phyloP scores from a whole-genome alignment of 1,140 invertebrate genomes.

The Octopus sinensis region DNA sequence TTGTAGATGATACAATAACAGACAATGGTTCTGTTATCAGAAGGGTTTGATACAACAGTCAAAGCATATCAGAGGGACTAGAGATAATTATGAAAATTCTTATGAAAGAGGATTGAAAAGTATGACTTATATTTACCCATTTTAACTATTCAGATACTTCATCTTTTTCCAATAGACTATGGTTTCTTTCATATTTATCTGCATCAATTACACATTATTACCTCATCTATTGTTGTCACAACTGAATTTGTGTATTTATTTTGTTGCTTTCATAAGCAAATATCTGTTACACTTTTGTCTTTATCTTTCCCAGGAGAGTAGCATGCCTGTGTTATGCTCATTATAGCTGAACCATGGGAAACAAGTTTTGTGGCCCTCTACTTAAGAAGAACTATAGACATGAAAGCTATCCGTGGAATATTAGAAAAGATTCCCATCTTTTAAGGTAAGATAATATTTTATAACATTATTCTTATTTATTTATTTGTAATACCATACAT shows the following conservation, averaged over 20 bases:
- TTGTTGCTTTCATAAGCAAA: not conserved
- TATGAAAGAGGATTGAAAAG: too few relatives aligned
- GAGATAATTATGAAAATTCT: too few relatives aligned
- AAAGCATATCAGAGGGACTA: too few relatives aligned
- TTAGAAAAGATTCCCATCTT: conserved; percentile 66
- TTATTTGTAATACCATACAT: too few relatives aligned
- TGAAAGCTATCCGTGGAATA: conserved; percentile 69
- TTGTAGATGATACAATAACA: too few relatives aligned
- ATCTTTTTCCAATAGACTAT: not conserved
- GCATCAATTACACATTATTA: not conserved
- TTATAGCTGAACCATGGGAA: conserved; percentile 72
- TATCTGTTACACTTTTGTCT: not conserved
- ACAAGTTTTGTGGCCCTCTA: conserved; percentile 90
- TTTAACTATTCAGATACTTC: not conserved
- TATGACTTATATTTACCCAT: too few relatives aligned
- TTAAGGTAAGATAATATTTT: conserved; percentile 69
- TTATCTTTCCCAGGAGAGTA: not conserved
- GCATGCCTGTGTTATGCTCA: conserved; percentile 3
- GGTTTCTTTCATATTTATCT: not conserved
- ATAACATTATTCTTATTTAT: too few relatives aligned
- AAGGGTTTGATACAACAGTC: too few relatives aligned
- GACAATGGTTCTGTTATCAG: too few relatives aligned
- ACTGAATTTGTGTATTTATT: not conserved
- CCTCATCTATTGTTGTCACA: not conserved
- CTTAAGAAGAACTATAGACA: conserved; percentile 90